Evolutionary conservation across 1,140 invertebrate genomes (phyloP), one percentile per base, ranked within the genome.

Genomic region (Palaemon carinicauda): DNA sequence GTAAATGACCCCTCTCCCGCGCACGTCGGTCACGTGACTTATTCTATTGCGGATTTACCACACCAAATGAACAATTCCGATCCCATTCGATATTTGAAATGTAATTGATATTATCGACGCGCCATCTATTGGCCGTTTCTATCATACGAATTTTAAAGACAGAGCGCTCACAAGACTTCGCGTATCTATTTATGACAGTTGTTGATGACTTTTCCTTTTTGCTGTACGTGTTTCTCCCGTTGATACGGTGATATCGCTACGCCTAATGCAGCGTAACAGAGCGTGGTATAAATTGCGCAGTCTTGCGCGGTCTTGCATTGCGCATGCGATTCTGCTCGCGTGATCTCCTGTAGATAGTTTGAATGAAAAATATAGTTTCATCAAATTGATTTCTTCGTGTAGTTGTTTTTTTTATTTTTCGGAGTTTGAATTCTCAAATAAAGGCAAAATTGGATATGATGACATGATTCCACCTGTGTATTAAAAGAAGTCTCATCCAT

Each of bases 101-200:
- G 78, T 80, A 80, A 80, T 80, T 54, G 78, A 80, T 80, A 80
- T 80, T 80, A 80, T 80, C 78, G 78, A 17, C 10, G 54, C 31
- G 10, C 54, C 78, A 56, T 80, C 78, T 54, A n/a, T 29, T n/a
- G n/a, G n/a, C n/a, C 9, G 56, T 15, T 56, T 17, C 27, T 79
- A 27, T 53, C 51, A 21, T 7, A 0, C 10, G 75, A 52, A 21
- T 3, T 50, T 7, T 3, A 52, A 29, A 50, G 12, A 21, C 29
- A 50, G 27, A 4, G 41, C n/a, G 14, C 0, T 27, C 3, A 15
- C 3, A 27, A 21, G 52, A 53, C 33, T 65, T 14, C 29, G 17
- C 17, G 14, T 31, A 19, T 17, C 53, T 65, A 14, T 27, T 14
- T 7, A 12, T 24, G 54, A 69, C 7, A 56, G 31, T 4, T 69